Base-by-base conservation (phyloP, 2,888 invertebrate species). In the Acronicta leporina region DNA sequence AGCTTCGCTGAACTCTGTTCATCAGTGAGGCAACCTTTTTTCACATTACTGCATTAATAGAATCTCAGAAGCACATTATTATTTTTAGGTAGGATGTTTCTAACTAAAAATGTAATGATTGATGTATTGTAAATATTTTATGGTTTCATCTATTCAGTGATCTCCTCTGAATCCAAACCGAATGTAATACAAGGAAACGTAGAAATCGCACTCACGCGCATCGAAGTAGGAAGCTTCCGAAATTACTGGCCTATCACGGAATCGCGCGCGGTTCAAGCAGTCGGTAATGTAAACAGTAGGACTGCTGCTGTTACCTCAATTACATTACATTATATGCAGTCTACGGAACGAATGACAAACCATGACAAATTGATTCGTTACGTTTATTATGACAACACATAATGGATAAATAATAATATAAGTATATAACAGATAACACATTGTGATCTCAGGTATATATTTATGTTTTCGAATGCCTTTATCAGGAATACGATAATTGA, bases 171-270 rank as follows among this genome's bases (percentile, higher is more conserved):
- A 33, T 43, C 13, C 5, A 52, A 57, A 49, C 52, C 38, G 14
- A 54, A 53, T 45, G 30, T 38, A 63, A 55, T 48, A 58, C 63
- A 61, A 70, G 79, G 74, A 74, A 78, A 76, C 44, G 46, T 45
- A 64, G 13, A 51, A 60, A 55, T 58, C 38, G 55, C 81, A 80
- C 73, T 82, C 82, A 72, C 73, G 85, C 81, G 82, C 73, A 77
- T 71, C 81, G 71, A 63, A 74, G 76, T 50, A 83, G 81, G 84
- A 83, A 84, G 75, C 77, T 71, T 57, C 79, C 78, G 56, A 79
- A 84, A 81, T 80, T 70, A 75, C 78, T 66, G 69, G 82, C 73
- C 77, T 81, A 68, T 82, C 80, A 79, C 87, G 85, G 85, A 85
- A 83, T 70, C 59, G 55, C 57, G 60, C 58, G 41, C 59, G 61